Conservation (phyloP, 1,140 invertebrate genomes). For the Drosophila rufa region DNA sequence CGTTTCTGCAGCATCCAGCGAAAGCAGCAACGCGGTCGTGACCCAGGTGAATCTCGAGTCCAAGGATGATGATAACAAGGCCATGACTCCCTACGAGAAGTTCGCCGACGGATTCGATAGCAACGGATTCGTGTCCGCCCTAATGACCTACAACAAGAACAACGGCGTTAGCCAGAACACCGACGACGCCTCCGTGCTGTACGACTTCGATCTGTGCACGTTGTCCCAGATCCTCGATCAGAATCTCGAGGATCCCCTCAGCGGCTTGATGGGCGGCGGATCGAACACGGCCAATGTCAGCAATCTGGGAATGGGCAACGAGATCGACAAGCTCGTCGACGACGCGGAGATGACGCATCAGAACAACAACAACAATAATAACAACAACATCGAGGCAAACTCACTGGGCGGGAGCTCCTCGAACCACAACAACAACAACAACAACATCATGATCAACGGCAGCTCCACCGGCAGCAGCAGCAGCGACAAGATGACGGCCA, state of each 20-base stretch:
- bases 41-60: constrained; percentile 69
- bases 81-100: constrained; percentile 74
- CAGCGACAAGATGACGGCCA: constrained; percentile 53
- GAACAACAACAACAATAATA: constrained; percentile 66
- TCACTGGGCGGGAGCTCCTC: constrained; percentile 49
- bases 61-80: constrained; percentile 78
- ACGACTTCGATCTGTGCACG: constrained; percentile 71
- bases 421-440: constrained; percentile 56
- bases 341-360: constrained; percentile 57
- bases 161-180: constrained; percentile 53
- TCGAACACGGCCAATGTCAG: constrained; percentile 73
- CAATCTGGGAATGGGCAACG: constrained; percentile 61
- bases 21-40: constrained; percentile 49
- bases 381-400: constrained; percentile 54
- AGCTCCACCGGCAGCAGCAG: constrained; percentile 35
- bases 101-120: constrained; percentile 80
- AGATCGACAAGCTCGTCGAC: constrained; percentile 72
- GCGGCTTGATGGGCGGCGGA: constrained; percentile 65
- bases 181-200: constrained; percentile 67
- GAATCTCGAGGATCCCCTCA: constrained; percentile 62
- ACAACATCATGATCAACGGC: constrained; percentile 62
- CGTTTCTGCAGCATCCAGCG: constrained; percentile 44
- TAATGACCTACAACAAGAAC: constrained; percentile 75
- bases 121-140: constrained; percentile 75
- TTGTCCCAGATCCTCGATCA: constrained; percentile 71